Conservation (phyloP, 2,888 invertebrate genomes). For the Mantis religiosa region DNA sequence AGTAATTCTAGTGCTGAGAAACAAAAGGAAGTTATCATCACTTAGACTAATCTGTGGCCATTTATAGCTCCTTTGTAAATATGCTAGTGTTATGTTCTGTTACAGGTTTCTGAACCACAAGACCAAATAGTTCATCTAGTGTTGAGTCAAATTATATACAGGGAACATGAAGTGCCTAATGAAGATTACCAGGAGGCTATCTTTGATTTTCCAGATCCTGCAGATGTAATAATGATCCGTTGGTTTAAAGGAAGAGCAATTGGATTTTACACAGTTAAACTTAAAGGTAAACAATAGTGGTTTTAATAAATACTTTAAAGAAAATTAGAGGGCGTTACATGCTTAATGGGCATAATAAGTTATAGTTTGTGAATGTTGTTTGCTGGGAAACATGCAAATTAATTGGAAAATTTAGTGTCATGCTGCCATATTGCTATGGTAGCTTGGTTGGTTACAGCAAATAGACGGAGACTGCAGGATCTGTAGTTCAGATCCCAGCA, state of each 20-base stretch:
- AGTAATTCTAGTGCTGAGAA: too few species aligned
- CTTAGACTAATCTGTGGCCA: too few species aligned
- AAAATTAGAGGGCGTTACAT: neutral
- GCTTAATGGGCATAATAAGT: too few species aligned
- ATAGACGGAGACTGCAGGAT: too few species aligned
- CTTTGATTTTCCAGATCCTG: constrained; percentile 27
- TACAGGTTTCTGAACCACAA: neutral
- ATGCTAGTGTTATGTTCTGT: neutral
- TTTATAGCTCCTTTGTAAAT: neutral
- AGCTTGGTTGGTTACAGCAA: too few species aligned
- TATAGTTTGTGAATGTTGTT: too few species aligned
- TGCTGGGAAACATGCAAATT: too few species aligned
- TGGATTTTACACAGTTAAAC: constrained; percentile 42
- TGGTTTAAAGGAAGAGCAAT: constrained; percentile 25
- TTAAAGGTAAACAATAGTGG: constrained; percentile 38
- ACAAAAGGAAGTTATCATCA: too few species aligned
- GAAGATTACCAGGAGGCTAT: constrained; percentile 5
- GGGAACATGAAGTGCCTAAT: constrained; percentile 12
- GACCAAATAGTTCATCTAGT: constrained; percentile 18
- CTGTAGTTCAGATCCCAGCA: too few species aligned
- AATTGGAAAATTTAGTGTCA: too few species aligned
- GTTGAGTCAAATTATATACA: constrained; percentile 24
- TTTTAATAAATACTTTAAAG: neutral
- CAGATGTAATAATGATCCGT: constrained; percentile 21
- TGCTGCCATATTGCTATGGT: too few species aligned